Evolutionary conservation across 1,140 invertebrate species (phyloP).

Genomic region (Drosophila leontia): DNA sequence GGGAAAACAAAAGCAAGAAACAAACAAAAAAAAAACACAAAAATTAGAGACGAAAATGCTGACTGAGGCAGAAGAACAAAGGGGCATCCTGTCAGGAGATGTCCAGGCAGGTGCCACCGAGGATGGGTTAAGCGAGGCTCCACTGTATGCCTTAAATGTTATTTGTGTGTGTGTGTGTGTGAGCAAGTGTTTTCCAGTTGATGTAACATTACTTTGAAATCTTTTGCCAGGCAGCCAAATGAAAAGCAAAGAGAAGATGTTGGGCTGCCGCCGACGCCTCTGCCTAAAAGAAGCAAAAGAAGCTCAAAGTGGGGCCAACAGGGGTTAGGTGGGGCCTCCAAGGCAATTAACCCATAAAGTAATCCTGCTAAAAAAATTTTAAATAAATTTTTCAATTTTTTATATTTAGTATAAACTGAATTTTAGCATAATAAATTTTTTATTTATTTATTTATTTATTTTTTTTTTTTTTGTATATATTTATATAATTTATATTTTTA

Average conservation of each 20-base stretch:
- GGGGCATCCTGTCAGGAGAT: slow-evolving; percentile 59
- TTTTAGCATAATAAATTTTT: no score
- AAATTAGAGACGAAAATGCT: slow-evolving; percentile 61
- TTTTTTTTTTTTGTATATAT: no score
- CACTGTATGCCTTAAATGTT: slow-evolving; percentile 5
- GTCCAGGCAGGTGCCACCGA: slow-evolving; percentile 34
- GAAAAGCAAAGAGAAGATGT: slow-evolving; percentile 81
- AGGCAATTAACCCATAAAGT: slow-evolving; percentile 19
- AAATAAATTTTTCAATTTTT: no score
- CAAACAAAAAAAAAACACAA: slow-evolving; percentile 2
- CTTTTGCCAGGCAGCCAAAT: slow-evolving; percentile 72
- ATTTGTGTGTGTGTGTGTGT: background rate
- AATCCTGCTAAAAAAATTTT: background rate
- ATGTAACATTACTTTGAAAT: slow-evolving; percentile 84
- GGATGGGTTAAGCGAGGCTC: slow-evolving; percentile 29
- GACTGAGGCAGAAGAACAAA: slow-evolving; percentile 80
- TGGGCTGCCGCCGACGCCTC: slow-evolving; percentile 12
- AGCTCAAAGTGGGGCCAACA: background rate
- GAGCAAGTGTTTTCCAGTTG: slow-evolving; percentile 81
- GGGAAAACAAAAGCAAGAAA: slow-evolving; percentile 2
- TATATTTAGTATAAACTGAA: background rate
- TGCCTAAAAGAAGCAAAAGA: slow-evolving; percentile 49
- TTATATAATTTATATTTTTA: background rate
- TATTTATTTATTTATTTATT: no score
- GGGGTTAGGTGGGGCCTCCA: background rate